A percentile compares a stretch with the other conserved stretches of the same genome.
These are phyloP conservation scores for Platysteira castanea DNA, from an alignment of 2,113 vertebrate species.

Conservation along the genomic window DNA sequence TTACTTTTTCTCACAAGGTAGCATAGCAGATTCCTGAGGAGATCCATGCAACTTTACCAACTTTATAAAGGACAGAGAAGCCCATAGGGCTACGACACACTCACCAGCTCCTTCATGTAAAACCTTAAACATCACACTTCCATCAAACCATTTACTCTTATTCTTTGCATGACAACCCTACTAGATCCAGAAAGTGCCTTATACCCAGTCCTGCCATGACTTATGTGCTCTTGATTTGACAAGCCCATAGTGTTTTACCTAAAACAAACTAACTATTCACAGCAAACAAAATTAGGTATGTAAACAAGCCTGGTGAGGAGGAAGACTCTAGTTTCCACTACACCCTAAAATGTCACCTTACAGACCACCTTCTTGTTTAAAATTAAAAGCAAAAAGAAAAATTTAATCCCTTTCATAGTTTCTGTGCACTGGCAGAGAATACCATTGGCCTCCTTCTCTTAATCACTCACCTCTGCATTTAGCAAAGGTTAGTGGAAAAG, in stretches of 20 bases:
- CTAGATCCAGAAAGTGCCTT: not conserved
- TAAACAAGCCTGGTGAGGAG: not conserved
- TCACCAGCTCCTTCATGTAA: not conserved
- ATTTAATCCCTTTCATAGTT: constrained; percentile 2
- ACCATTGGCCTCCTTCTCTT: constrained; percentile 21
- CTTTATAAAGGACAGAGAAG: not conserved
- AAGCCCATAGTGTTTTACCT: not conserved
- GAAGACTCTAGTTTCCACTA: not conserved
- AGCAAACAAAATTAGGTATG: not conserved
- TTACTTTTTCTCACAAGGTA: not conserved
- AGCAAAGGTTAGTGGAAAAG: not conserved
- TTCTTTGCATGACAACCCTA: not conserved
- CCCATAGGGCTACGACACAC: rapidly evolving
- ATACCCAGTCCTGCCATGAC: not conserved
- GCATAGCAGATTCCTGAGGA: not conserved
- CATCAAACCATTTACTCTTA: not conserved
- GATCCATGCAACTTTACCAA: not conserved
- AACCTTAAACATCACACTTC: not conserved
- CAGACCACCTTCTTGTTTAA: not conserved
- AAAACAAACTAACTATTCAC: not conserved
- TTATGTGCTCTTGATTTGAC: not conserved
- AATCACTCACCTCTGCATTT: constrained; percentile 18
- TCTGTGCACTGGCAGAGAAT: not conserved
- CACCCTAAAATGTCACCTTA: not conserved
- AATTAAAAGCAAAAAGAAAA: not conserved